Percentiles rank a stretch among this genome's conserved stretches.
These are phyloP conservation scores for Scelioninae gen. 1 DNA, from an alignment of 2,888 invertebrate genomes.

Conservation along the genomic window DNA sequence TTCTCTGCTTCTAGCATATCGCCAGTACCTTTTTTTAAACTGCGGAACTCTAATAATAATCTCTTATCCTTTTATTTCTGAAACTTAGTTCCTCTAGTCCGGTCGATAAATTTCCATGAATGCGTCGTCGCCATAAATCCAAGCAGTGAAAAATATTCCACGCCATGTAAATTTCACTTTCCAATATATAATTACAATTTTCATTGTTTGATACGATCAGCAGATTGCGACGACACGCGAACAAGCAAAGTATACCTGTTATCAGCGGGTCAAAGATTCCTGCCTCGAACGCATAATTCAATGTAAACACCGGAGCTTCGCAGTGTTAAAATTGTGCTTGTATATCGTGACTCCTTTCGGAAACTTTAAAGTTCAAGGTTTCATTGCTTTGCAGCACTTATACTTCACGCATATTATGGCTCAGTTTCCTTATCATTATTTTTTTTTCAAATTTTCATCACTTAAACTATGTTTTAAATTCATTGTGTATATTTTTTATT, in stretches of 20 bases:
- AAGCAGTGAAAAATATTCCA: conserved; percentile 1
- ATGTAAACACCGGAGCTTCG: conserved; percentile 26
- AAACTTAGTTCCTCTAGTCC: neutral
- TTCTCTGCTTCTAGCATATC: too few species aligned
- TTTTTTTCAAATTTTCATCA: too few species aligned
- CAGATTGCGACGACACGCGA: conserved; percentile 46
- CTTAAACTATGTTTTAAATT: too few species aligned
- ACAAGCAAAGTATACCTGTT: conserved; percentile 16
- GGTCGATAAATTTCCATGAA: conserved; percentile 33
- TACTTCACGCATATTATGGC: conserved; percentile 53
- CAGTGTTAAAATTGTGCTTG: conserved; percentile 43
- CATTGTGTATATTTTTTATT: too few species aligned
- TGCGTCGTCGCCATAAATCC: conserved; percentile 15
- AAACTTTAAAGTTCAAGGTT: conserved; percentile 65
- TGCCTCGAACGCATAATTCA: conserved; percentile 54
- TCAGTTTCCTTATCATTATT: neutral
- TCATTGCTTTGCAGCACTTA: conserved; percentile 11
- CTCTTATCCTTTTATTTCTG: conserved; percentile 11
- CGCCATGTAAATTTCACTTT: conserved; percentile 38
- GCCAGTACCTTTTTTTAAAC: neutral
- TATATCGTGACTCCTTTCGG: conserved; percentile 64
- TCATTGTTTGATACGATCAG: conserved; percentile 32
- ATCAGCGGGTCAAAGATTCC: conserved; percentile 31
- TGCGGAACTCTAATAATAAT: conserved; percentile 8
- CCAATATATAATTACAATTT: conserved; percentile 50